Base-by-base conservation (phyloP, 2,888 invertebrate genomes). In the Caenorhabditis macrosperma region DNA sequence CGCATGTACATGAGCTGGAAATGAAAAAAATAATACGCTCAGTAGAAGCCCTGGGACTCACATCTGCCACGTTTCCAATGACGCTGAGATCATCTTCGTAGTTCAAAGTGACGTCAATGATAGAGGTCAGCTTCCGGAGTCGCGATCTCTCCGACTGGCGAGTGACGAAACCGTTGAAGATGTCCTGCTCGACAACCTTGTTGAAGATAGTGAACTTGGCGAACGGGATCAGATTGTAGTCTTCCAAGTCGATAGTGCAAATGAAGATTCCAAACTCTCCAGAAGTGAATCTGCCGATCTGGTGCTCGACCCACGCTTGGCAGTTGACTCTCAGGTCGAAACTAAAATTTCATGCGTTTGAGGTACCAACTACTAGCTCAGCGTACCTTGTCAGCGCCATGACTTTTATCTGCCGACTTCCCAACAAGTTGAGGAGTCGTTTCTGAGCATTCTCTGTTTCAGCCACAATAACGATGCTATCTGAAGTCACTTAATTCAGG, bases 181-280 rank as follows among this genome's bases (percentile, higher is more conserved):
- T 9, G 1, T 4, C 1, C 0, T 26, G 15, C 2, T 60, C 30
- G 7, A n/a, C 24, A 28, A 50, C 28, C 10, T 28, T 35, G 35
- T 69, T 50, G n/a, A 69, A 60, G n/a, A 69, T 41, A 17, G 17
- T 24, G 2, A 60, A 20, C 17, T 54, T 69, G 1, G 22, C 69
- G 10, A 15, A 54, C 17, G 69, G 60, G n/a, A 54, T 54, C 7
- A 60, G 5, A 10, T 48, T 24, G 50, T 17, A 50, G 5, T 20
- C n/a, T 17, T 63, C 54, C 7, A 54, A 17, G 2, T n/a, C 20
- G 2, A 54, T n/a, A 20, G 54, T 54, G 54, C 54, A 54, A 17
- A 54, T 17, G 20, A 54, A 54, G 1, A 54, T 10, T 4, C 17
- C 17, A 3, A 6, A 28, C 2, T 30, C 54, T 33, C 20, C 17